Evolutionary conservation across 2,797 vertebrate genomes (phyloP), one percentile per base, ranked within the genome.

Genomic region (Apogon talboti): DNA sequence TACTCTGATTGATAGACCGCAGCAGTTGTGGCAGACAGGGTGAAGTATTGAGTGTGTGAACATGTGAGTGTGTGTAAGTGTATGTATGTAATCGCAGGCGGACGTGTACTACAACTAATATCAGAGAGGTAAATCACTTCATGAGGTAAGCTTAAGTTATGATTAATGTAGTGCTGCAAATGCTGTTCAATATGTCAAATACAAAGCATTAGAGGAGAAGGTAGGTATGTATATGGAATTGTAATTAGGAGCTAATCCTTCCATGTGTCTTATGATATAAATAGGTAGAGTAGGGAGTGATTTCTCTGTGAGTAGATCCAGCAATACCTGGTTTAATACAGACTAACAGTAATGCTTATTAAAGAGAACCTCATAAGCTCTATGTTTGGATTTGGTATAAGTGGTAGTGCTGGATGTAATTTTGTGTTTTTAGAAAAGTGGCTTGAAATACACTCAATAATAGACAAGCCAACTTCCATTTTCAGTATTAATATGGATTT

Each of bases 21-120:
- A 72, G 70, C 63, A 64, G 77, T 76, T 11, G 53, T 42, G 88
- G 88, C 90, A 89, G 76, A 65, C 71, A 85, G 75, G 65, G 51
- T 77, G 73, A 93, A 88, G 75, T 69, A 82, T 90, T 83, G 90
- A 79, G 61, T 81, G 64, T 44, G 30, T 54, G 45, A 58, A 69
- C 56, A 63, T 71, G 53, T 40, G 53, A 28, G 66, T 69, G 74
- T 72, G 71, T 45, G 56, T 41, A 51, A 60, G 67, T 12, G 76
- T 53, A 60, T 70, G 30, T 57, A 28, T 64, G 58, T 79, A 68
- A 86, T 76, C 78, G 66, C 66, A 73, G 71, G 72, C 63, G 11
- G 78, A 91, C 46, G 60, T 84, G 76, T 84, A 81, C 87, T 85
- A 85, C 76, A 86, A 66, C 72, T 76, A 90, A 90, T 90, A 90